Base-by-base conservation (phyloP, 2,113 vertebrate genomes). In the Colinus virginianus region DNA sequence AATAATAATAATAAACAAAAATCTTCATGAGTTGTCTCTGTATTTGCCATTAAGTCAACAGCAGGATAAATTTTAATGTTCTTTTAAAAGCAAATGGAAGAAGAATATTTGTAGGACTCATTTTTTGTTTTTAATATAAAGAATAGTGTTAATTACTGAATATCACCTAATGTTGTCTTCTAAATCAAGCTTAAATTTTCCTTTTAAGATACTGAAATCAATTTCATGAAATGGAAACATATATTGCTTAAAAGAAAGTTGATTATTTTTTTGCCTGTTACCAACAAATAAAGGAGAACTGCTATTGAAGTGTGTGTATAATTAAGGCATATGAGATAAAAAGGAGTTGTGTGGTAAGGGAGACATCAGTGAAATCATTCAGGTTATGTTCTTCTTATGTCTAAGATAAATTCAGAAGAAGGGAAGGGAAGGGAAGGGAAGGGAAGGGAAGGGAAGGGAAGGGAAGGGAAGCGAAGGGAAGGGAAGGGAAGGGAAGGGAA, bases 1-100 rank as follows among this genome's bases (percentile, higher is more conserved):
- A 94, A 87, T 74, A 92, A 92, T 81, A 94, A 64, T 48, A 90
- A 80, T 66, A 93, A 72, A 90, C 92, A 95, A 75, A 72, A 72
- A 71, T 71, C 84, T 90, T 94, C 76, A 61, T 22, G 90, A 93
- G 84, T 67, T 84, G 38, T 92, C 49, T 95, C 34, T 84, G 6
- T 93, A 1, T 92, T 90, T 59, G 89, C 72, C 71, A 53, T 68
- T 71, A 83, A 94, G 58, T 34, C 46, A 87, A 56, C 36, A 51
- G 83, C 69, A 76, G 40, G 28, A 68, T 89, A 77, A 83, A 23
- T 46, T 66, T 23, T 56, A 32, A 43, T 83, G 9, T n/a, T 18
- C 45, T 28, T 76, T 93, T 67, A 1, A 63, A 83, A 88, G 36
- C 26, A 85, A 36, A 22, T 21, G 5, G 1, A 40, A 55, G 76